Conservation (phyloP, 2,797 vertebrate genomes). For the Carcharodon carcharias region DNA sequence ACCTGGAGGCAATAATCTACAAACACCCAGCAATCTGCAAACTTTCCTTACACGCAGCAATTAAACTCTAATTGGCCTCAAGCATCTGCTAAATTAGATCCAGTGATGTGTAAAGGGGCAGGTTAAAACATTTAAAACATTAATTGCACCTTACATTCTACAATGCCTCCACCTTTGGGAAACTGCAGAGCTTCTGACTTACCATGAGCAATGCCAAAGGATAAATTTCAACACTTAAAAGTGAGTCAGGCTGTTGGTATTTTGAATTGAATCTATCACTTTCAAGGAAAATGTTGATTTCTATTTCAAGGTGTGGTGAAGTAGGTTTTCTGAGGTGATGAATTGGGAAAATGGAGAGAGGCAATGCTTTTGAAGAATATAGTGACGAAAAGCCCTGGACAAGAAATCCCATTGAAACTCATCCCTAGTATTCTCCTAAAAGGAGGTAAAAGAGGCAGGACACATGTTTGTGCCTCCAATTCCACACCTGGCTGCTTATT, state of each 20-base stretch:
- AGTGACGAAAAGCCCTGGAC: neutral
- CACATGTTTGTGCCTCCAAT: neutral
- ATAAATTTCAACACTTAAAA: neutral
- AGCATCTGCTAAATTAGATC: neutral
- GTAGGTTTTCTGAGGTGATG: neutral
- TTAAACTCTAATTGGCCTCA: neutral
- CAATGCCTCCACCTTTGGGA: neutral
- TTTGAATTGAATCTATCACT: neutral
- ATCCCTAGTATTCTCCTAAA: neutral
- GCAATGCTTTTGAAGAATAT: neutral
- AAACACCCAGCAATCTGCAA: neutral
- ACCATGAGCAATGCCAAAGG: neutral
- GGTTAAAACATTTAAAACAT: neutral
- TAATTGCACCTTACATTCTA: neutral
- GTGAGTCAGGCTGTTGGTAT: neutral
- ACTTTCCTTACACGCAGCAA: neutral
- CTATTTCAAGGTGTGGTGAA: neutral
- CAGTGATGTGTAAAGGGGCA: neutral
- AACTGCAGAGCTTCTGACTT: neutral
- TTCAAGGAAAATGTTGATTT: neutral
- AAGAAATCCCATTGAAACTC: neutral
- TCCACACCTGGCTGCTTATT: neutral
- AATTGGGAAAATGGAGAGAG: neutral
- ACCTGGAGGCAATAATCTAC: neutral
- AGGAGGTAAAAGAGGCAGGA: neutral